Conservation (phyloP, 2,113 vertebrate species). For the Ophthalmolycus amberensis region DNA sequence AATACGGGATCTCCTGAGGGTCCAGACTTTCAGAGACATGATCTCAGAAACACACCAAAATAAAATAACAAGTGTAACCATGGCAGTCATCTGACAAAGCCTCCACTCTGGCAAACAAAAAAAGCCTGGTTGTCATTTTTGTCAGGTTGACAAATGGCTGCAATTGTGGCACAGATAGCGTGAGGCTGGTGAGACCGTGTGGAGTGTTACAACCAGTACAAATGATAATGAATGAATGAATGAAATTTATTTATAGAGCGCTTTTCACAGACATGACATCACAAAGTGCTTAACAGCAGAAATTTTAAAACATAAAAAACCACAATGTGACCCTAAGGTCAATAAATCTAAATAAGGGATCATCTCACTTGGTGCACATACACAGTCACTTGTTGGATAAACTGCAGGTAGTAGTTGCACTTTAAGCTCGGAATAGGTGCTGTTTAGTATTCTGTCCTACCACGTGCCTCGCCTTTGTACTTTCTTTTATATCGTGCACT, state of each 20-base stretch:
- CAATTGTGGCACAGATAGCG: conserved; percentile 10
- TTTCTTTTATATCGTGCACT: conserved; percentile 24
- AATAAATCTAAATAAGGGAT: too few species aligned
- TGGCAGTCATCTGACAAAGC: conserved; percentile 17
- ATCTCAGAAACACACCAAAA: conserved; percentile 24
- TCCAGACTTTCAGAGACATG: neutral
- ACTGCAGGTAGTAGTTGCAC: conserved; percentile 29
- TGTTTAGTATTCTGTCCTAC: conserved; percentile 62
- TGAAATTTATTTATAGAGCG: too few species aligned
- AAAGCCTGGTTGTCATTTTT: conserved; percentile 38
- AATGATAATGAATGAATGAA: too few species aligned
- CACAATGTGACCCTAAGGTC: too few species aligned
- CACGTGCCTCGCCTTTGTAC: conserved; percentile 37
- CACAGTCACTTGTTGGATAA: conserved; percentile 10
- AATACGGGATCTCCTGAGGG: conserved; percentile 3
- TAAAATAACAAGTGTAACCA: conserved; percentile 27
- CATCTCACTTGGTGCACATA: conserved; percentile 1
- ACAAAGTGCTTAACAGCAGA: too few species aligned
- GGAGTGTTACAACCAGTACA: conserved; percentile 7
- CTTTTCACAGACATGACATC: too few species aligned
- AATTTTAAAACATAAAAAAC: too few species aligned
- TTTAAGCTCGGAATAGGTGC: conserved; percentile 13
- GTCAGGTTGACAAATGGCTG: conserved; percentile 51
- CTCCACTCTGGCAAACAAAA: conserved; percentile 13
- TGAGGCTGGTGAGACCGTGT: conserved; percentile 12